phyloP scores from a whole-genome alignment of 1,140 invertebrate genomes.

The Zaprionus kolodkinae region DNA sequence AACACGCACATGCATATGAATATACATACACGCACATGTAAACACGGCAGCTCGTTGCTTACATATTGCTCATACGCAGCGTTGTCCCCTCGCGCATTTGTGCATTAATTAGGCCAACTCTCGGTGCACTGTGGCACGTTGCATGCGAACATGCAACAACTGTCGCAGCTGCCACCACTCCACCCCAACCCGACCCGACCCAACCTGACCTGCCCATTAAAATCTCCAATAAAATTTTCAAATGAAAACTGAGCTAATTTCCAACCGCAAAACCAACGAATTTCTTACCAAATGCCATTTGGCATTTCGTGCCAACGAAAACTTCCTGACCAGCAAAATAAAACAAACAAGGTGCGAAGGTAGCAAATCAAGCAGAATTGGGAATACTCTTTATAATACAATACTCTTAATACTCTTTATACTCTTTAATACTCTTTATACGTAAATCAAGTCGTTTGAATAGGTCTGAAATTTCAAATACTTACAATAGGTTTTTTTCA shows the following conservation, averaged over 20 bases:
- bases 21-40: neutral
- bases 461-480: too few relatives aligned
- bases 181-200: neutral
- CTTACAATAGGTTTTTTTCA: too few relatives aligned
- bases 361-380: neutral
- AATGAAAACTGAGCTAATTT: slow-evolving; percentile 66
- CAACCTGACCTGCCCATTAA: slow-evolving; percentile 58
- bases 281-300: slow-evolving; percentile 53
- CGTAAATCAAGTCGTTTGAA: too few relatives aligned
- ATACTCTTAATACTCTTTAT: too few relatives aligned
- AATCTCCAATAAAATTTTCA: slow-evolving; percentile 73
- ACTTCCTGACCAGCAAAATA: slow-evolving; percentile 4
- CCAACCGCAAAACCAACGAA: slow-evolving; percentile 47
- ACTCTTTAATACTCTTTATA: too few relatives aligned
- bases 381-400: neutral
- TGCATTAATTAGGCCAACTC: slow-evolving; percentile 73
- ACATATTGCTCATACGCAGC: slow-evolving; percentile 71
- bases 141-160: slow-evolving; percentile 63
- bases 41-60: slow-evolving; percentile 46
- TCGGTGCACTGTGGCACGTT: slow-evolving; percentile 33
- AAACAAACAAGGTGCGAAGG: neutral
- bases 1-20: neutral
- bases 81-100: slow-evolving; percentile 58
- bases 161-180: slow-evolving; percentile 17
- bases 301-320: slow-evolving; percentile 38